Conservation (phyloP, 2,113 vertebrate genomes). For the Triplophysa tibetana region DNA sequence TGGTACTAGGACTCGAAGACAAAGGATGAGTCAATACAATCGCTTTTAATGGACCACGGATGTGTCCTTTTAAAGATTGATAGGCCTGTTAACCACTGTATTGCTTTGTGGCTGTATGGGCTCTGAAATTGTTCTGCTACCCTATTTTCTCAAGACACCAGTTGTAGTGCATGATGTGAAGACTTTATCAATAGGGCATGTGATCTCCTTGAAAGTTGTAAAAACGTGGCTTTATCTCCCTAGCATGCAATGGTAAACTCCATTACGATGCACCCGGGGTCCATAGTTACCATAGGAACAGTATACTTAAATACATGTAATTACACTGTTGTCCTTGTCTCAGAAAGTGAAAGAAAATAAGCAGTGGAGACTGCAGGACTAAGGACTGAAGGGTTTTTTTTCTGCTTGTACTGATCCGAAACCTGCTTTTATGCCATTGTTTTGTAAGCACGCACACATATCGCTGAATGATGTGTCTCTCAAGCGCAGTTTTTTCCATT, state of each 20-base stretch:
- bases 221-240: background rate
- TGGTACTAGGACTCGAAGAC: background rate
- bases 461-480: too few relatives aligned
- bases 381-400: background rate
- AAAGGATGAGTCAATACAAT: slow-evolving; percentile 5
- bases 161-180: slow-evolving; percentile 11
- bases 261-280: slow-evolving; percentile 17
- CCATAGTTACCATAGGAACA: slow-evolving; percentile 48
- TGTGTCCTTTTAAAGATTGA: slow-evolving; percentile 21
- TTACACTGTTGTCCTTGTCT: slow-evolving; percentile 37
- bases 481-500: background rate
- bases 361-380: background rate
- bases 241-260: slow-evolving; percentile 2
- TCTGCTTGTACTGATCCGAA: background rate
- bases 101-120: slow-evolving; percentile 11
- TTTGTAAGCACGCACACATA: too few relatives aligned
- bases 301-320: slow-evolving; percentile 46
- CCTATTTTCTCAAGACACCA: background rate
- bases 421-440: background rate
- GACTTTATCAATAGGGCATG: background rate
- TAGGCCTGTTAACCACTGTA: slow-evolving; percentile 10
- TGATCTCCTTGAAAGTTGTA: background rate
- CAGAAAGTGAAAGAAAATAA: slow-evolving; percentile 14
- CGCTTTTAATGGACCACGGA: slow-evolving; percentile 1
- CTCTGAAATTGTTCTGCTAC: background rate